Base-by-base conservation (phyloP, 2,888 invertebrate species). In the Oeneis ivallda region DNA sequence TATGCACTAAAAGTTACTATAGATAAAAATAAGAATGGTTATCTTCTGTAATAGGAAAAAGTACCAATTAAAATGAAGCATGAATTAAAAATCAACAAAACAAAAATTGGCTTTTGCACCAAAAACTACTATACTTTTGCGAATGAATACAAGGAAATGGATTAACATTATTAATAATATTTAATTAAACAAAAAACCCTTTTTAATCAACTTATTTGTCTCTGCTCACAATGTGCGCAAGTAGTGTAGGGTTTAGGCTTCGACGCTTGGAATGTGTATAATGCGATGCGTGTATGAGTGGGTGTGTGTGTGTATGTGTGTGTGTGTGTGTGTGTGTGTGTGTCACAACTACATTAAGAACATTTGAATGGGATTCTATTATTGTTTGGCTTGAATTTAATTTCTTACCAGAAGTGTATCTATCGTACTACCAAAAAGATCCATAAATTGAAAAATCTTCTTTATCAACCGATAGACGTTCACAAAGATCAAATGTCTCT, bases 211-310 rank as follows among this genome's bases (percentile, higher is more conserved):
- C 53, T 65, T 66, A 61, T 66, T 65, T 64, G 50, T 64, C 62
- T 64, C 67, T 69, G 67, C 66, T 68, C 66, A 67, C 64, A 32
- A 62, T 52, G 62, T 65, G 68, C 65, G 68, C 66, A 66, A 65
- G 37, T 64, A 64, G 60, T 47, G 50, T 67, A 64, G 49, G 64
- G 39, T 56, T 45, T 66, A 66, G 59, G 59, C 68, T 68, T 68
- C 47, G 53, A 58, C 17, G 45, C 52, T 67, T 37, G 47, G 52
- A 52, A 61, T 67, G 62, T 59, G 54, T 64, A 17, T 26, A 58
- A 52, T 49, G 34, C 50, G 49, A 64, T 32, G 15, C 45, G 0
- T 41, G n/a, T n/a, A n/a, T 60, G 64, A 19, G 43, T 62, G 69
- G 52, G 62, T 66, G 56, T 19, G 47, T 39, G 66, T 47, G 26